phyloP scores from a whole-genome alignment of 2,888 invertebrate genomes.

The Hylaea fasciaria region DNA sequence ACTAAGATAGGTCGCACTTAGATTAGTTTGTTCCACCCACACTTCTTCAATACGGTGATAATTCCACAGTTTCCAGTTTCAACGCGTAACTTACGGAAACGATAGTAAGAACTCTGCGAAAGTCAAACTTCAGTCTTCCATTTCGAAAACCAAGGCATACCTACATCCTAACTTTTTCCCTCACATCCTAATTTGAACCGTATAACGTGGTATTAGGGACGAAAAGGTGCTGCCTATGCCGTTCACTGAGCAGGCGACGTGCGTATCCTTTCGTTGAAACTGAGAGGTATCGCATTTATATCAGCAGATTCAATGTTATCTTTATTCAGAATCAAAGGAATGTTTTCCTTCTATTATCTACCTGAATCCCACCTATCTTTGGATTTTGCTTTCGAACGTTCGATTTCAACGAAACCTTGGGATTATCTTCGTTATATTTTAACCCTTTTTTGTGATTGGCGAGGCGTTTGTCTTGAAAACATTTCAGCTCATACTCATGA shows the following conservation, averaged over 20 bases:
- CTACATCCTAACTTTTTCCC: conserved; percentile 11
- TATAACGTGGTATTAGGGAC: conserved; percentile 1
- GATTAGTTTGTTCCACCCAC: conserved; percentile 3
- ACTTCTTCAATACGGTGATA: conserved; percentile 18
- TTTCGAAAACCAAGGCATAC: conserved; percentile 28
- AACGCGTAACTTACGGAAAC: conserved; percentile 22
- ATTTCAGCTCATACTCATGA: too few species aligned
- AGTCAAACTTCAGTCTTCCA: conserved; percentile 21
- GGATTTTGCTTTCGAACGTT: conserved; percentile 11
- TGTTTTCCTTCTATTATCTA: conserved; percentile 25
- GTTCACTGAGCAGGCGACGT: neutral
- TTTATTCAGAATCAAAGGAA: conserved; percentile 26
- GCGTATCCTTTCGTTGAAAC: conserved; percentile 18
- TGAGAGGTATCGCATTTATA: conserved; percentile 20
- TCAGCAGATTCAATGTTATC: conserved; percentile 24
- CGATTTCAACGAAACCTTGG: conserved; percentile 19
- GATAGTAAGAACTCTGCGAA: conserved; percentile 20
- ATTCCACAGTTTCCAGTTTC: conserved; percentile 17
- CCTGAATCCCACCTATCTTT: conserved; percentile 15
- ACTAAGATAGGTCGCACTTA: neutral
- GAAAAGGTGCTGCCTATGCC: neutral
- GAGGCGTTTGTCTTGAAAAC: too few species aligned
- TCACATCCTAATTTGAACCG: conserved; percentile 9
- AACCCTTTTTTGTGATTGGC: conserved; percentile 9
- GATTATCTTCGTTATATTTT: conserved; percentile 20